Conservation (phyloP, 1,140 invertebrate species). For the Telenomus remus region DNA sequence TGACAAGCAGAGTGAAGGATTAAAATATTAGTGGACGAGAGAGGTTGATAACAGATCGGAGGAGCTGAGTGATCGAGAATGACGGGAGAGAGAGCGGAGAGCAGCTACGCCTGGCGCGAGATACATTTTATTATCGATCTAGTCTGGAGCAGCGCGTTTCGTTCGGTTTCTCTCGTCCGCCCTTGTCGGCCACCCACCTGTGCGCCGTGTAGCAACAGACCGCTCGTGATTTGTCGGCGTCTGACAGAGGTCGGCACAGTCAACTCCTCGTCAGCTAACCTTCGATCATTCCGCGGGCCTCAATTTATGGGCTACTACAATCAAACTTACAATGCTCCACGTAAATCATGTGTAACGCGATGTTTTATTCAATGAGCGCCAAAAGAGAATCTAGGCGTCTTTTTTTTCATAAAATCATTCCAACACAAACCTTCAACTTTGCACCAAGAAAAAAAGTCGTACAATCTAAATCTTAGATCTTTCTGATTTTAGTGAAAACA, state of each 20-base stretch:
- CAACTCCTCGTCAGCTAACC: constrained; percentile 4
- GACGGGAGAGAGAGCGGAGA: constrained; percentile 57
- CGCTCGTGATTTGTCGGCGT: constrained; percentile 51
- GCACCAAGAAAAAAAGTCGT: too few relatives aligned
- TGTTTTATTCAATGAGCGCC: too few relatives aligned
- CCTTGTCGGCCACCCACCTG: constrained; percentile 63
- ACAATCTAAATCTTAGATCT: too few relatives aligned
- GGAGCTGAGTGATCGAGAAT: constrained; percentile 58
- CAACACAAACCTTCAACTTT: too few relatives aligned
- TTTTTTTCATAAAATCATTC: too few relatives aligned
- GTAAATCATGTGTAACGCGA: not conserved
- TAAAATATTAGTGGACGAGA: not conserved
- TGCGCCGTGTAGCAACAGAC: constrained; percentile 64
- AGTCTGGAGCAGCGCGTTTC: constrained; percentile 62
- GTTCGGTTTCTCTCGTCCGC: constrained; percentile 46
- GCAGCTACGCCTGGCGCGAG: constrained; percentile 67
- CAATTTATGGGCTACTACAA: constrained; percentile 13
- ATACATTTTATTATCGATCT: constrained; percentile 72
- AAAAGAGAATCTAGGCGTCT: too few relatives aligned
- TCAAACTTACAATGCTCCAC: not conserved
- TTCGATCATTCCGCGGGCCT: not conserved
- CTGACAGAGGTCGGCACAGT: constrained; percentile 36
- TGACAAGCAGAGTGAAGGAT: not conserved
- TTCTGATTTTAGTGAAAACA: too few relatives aligned
- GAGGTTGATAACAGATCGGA: constrained; percentile 3